Percentiles rank a stretch among this genome's conserved stretches.
Conservation (phyloP, 2,113 vertebrate species). For the Lontra canadensis region DNA sequence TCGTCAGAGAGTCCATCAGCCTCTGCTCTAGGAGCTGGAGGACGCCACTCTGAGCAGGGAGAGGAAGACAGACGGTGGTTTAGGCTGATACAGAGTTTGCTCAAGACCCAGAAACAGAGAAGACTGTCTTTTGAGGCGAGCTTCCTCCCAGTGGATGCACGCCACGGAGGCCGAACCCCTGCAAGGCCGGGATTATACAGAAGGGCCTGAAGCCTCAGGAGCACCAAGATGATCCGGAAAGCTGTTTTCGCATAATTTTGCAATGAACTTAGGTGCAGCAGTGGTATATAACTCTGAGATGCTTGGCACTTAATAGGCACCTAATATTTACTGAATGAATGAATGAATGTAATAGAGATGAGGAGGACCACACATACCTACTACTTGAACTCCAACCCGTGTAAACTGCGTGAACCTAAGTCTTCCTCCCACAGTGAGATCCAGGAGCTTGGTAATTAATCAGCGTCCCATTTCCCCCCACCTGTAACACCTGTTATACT, state of each 20-base stretch:
- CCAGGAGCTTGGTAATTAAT: not conserved
- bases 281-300: not conserved
- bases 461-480: not conserved
- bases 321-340: not conserved
- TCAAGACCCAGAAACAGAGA: not conserved
- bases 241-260: not conserved
- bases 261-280: not conserved
- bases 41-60: not conserved
- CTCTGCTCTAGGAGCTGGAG: not conserved
- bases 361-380: not conserved
- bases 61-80: not conserved
- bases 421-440: not conserved
- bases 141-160: not conserved
- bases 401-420: not conserved
- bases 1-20: too few relatives aligned
- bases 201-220: not conserved
- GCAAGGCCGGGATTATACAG: rapidly evolving
- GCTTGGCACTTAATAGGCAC: not conserved
- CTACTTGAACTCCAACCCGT: not conserved
- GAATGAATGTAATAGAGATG: not conserved
- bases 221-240: not conserved
- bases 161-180: not conserved
- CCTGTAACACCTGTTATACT: not conserved
- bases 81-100: not conserved
- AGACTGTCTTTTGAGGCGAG: not conserved